phyloP scores from a whole-genome alignment of 2,888 invertebrate genomes.

The Scaptomyza polygonia region DNA sequence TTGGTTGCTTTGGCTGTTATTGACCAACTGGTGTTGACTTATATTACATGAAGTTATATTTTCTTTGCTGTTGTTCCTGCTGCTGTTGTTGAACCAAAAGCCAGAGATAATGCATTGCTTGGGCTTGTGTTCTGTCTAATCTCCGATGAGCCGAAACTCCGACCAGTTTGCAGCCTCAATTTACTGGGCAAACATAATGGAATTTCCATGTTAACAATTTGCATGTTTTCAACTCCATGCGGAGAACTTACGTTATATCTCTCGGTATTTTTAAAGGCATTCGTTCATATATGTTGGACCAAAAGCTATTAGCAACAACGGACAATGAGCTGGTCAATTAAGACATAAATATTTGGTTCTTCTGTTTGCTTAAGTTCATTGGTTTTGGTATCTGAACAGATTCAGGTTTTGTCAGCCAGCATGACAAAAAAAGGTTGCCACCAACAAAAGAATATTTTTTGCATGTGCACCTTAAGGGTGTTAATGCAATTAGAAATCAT shows the following conservation, averaged over 20 bases:
- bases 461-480: too few species aligned
- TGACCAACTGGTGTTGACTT: conserved; percentile 72
- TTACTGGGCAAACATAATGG: conserved; percentile 66
- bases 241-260: not conserved
- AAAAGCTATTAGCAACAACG: conserved; percentile 2
- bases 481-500: not conserved
- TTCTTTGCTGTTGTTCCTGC: conserved; percentile 36
- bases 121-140: conserved; percentile 58
- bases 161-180: conserved; percentile 49
- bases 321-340: conserved; percentile 53
- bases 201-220: conserved; percentile 77
- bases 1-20: conserved; percentile 38
- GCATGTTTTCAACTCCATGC: conserved; percentile 64
- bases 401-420: not conserved
- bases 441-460: not conserved
- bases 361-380: conserved; percentile 27
- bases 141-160: conserved; percentile 60
- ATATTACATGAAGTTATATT: conserved; percentile 62
- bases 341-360: conserved; percentile 57
- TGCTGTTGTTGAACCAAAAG: conserved; percentile 39
- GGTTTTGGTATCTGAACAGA: conserved; percentile 29
- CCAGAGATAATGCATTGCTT: conserved; percentile 68
- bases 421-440: not conserved
- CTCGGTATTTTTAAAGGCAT: not conserved
- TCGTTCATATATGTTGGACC: not conserved